Percentiles rank a stretch among this genome's conserved stretches.
Conservation (phyloP, 1,140 invertebrate genomes). For the Ruditapes philippinarum region DNA sequence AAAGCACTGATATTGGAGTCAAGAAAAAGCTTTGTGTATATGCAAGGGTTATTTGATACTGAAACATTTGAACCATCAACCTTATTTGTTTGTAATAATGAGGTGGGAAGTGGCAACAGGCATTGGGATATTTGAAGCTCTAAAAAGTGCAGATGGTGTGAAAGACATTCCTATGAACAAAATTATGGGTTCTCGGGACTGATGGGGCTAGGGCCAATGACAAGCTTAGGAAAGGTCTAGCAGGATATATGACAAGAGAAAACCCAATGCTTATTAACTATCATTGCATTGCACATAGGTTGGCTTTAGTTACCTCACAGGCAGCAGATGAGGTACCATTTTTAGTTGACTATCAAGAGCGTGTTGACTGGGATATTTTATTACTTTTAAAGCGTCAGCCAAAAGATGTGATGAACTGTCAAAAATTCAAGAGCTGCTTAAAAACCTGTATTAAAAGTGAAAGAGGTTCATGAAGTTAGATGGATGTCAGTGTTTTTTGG, state of each 20-base stretch:
- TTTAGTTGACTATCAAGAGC: slow-evolving; percentile 53
- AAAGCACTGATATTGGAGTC: slow-evolving; percentile 33
- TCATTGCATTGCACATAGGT: slow-evolving; percentile 46
- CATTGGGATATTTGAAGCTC: not conserved
- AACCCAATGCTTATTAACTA: slow-evolving; percentile 48
- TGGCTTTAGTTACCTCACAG: slow-evolving; percentile 51
- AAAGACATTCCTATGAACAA: not conserved
- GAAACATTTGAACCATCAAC: slow-evolving; percentile 31
- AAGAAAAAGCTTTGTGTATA: slow-evolving; percentile 34
- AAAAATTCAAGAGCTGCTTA: not conserved
- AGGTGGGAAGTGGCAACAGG: slow-evolving; percentile 28
- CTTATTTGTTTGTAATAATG: slow-evolving; percentile 2
- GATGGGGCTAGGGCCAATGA: slow-evolving; percentile 61
- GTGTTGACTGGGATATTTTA: slow-evolving; percentile 57
- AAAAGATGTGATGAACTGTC: slow-evolving; percentile 7
- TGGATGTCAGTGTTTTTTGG: slow-evolving; percentile 44
- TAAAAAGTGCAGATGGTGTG: not conserved
- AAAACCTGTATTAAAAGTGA: slow-evolving; percentile 21
- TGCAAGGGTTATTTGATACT: slow-evolving; percentile 4
- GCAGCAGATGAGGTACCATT: slow-evolving; percentile 31
- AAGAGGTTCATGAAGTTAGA: slow-evolving; percentile 55
- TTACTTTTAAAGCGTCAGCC: slow-evolving; percentile 36
- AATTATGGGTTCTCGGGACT: slow-evolving; percentile 43
- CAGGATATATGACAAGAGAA: slow-evolving; percentile 42
- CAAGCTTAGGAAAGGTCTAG: slow-evolving; percentile 3